Evolutionary conservation across 2,888 invertebrate species (phyloP).

Genomic region (Dynastes hyllus): DNA sequence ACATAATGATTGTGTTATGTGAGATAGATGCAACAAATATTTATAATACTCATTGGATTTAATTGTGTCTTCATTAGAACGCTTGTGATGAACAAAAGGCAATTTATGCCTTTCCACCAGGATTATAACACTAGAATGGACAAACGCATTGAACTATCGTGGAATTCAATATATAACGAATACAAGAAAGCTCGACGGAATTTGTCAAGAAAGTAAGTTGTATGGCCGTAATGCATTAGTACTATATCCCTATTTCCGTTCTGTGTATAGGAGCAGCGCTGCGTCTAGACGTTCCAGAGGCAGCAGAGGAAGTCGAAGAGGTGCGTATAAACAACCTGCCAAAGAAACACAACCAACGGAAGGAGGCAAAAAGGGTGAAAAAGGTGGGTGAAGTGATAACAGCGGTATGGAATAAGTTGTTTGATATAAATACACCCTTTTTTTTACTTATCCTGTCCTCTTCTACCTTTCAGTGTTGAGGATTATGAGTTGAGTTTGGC

Average conservation of each 20-base stretch:
- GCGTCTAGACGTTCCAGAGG: slow-evolving; percentile 30
- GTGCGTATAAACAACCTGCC: neutral
- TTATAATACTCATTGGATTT: slow-evolving; percentile 7
- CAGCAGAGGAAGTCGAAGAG: slow-evolving; percentile 20
- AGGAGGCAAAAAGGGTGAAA: slow-evolving; percentile 31
- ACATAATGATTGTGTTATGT: too few species aligned
- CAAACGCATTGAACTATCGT: slow-evolving; percentile 53
- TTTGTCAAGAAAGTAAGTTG: slow-evolving; percentile 44
- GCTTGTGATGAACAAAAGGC: slow-evolving; percentile 48
- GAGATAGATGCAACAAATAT: too few species aligned
- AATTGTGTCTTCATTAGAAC: slow-evolving; percentile 47
- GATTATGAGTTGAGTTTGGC: too few species aligned
- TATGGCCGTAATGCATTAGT: neutral
- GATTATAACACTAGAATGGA: slow-evolving; percentile 53
- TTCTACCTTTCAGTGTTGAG: too few species aligned
- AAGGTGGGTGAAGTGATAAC: neutral
- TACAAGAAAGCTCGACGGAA: slow-evolving; percentile 53
- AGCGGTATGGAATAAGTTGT: neutral
- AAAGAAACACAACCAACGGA: slow-evolving; percentile 26
- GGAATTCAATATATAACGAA: slow-evolving; percentile 56
- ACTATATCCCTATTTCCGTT: neutral
- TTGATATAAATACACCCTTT: neutral
- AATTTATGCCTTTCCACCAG: slow-evolving; percentile 9
- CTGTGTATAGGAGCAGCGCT: slow-evolving; percentile 27
- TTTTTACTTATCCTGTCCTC: too few species aligned